phyloP scores from a whole-genome alignment of 2,797 vertebrate genomes.

The Perdix hodgsoniae region DNA sequence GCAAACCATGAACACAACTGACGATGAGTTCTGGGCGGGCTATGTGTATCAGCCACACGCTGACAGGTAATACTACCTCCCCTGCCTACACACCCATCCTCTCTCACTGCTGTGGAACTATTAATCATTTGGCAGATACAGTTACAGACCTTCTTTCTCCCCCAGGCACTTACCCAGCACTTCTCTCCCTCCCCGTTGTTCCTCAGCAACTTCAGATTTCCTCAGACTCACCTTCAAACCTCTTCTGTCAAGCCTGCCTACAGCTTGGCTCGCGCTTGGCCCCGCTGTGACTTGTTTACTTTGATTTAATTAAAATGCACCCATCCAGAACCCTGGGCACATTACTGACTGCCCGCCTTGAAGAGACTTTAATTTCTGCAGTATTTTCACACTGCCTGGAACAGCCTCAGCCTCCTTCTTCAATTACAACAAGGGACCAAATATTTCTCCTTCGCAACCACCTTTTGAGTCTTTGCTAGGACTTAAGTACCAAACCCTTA shows the following conservation, averaged over 20 bases:
- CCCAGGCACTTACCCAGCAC: background rate
- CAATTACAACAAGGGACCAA: background rate
- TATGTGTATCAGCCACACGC: background rate
- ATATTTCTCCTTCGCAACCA: background rate
- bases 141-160: background rate
- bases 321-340: conserved; percentile 22
- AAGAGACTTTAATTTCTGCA: conserved; percentile 41
- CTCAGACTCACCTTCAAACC: conserved; percentile 61
- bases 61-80: background rate
- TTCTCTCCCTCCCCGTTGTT: background rate
- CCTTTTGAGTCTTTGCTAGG: background rate
- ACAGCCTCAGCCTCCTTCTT: background rate
- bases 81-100: background rate
- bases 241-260: background rate
- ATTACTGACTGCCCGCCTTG: background rate
- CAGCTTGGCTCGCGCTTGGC: conserved; percentile 31
- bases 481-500: background rate
- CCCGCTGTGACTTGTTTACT: conserved; percentile 65
- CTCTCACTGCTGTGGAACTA: background rate
- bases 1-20: background rate
- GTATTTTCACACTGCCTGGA: background rate
- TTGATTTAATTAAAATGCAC: conserved; percentile 71
- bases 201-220: conserved; percentile 29
- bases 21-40: background rate
- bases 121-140: background rate